phyloP scores from a whole-genome alignment of 2,888 invertebrate genomes.

The Coremacera marginata region DNA sequence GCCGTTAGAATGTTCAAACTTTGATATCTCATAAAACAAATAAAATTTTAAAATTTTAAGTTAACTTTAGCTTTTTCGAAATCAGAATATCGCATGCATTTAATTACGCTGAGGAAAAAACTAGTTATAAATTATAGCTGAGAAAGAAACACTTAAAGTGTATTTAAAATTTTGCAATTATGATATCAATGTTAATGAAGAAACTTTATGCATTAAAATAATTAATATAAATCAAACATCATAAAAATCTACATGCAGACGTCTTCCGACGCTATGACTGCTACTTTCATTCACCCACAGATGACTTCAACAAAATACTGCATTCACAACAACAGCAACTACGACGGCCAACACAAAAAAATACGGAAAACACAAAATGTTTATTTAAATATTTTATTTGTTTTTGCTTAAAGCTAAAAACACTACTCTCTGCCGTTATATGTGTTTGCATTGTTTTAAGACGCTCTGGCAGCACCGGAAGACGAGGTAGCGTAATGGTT shows the following conservation, averaged over 20 bases:
- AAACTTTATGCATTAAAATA: background rate
- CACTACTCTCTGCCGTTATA: background rate
- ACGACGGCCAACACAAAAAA: background rate
- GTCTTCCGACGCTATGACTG: background rate
- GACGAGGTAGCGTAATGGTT: background rate
- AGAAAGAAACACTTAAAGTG: background rate
- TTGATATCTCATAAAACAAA: too few species aligned
- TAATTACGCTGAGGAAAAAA: background rate
- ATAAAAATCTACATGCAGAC: background rate
- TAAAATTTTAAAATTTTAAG: too few species aligned
- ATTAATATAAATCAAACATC: background rate
- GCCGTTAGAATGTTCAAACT: too few species aligned
- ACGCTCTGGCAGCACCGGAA: background rate
- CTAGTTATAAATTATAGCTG: background rate
- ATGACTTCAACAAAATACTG: background rate
- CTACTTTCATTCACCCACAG: conserved; percentile 2
- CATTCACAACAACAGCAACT: conserved; percentile 5
- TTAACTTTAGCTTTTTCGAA: too few species aligned
- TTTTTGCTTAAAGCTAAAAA: conserved; percentile 11
- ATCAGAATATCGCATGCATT: too few species aligned
- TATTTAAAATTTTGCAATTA: conserved; percentile 4
- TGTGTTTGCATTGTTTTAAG: conserved; percentile 30
- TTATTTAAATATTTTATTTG: conserved; percentile 14
- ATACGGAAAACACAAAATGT: background rate
- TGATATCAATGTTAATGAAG: conserved; percentile 8